phyloP scores from a whole-genome alignment of 2,113 vertebrate genomes.

The Porphyrio hochstetteri region DNA sequence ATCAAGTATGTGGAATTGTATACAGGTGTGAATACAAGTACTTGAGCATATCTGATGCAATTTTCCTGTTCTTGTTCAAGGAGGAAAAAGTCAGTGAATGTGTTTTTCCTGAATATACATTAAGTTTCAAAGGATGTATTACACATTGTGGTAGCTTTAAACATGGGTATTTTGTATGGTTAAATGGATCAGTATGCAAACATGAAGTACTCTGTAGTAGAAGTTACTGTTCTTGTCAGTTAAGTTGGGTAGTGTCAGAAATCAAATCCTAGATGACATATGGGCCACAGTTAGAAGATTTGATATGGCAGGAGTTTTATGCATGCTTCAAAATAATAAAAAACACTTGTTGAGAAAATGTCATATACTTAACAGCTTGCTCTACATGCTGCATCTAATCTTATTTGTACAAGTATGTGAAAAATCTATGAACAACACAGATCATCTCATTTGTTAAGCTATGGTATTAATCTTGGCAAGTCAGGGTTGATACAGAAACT shows the following conservation, averaged over 20 bases:
- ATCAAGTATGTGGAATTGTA: background rate
- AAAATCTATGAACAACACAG: slow-evolving; percentile 43
- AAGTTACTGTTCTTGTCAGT: background rate
- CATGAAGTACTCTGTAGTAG: background rate
- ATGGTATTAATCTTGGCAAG: slow-evolving; percentile 37
- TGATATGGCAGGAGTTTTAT: background rate
- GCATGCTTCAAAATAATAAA: slow-evolving; percentile 53
- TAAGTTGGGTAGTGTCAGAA: background rate
- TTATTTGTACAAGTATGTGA: slow-evolving; percentile 54
- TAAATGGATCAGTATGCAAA: background rate
- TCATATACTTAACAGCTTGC: slow-evolving; percentile 32
- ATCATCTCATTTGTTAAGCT: slow-evolving; percentile 23
- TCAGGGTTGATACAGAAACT: slow-evolving; percentile 13
- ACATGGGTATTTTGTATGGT: background rate
- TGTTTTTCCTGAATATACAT: background rate
- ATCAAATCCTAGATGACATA: background rate
- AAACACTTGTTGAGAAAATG: slow-evolving; percentile 63
- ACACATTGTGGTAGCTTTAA: background rate
- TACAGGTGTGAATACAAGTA: background rate
- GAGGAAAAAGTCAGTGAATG: background rate
- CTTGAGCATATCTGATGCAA: background rate
- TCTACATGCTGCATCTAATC: slow-evolving; percentile 48
- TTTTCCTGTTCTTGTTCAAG: background rate
- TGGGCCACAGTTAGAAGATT: background rate
- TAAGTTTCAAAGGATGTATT: background rate